These are phyloP conservation scores for Diaprepes abbreviatus DNA, from an alignment of 2,888 invertebrate genomes.

Conservation along the genomic window DNA sequence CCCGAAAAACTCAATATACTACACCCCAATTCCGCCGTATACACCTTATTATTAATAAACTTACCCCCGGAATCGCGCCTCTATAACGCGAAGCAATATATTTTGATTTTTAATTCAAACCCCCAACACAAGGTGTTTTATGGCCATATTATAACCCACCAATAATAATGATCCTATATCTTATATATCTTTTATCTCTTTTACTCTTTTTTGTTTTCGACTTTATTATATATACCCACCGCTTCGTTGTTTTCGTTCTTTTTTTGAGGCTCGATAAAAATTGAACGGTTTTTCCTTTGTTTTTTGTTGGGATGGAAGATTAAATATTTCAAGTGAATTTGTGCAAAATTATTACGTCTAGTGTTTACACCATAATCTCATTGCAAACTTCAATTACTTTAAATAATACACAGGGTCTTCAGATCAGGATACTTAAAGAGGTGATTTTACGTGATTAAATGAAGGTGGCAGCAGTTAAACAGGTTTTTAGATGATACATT, in stretches of 20 bases:
- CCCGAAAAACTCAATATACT: constrained; percentile 39
- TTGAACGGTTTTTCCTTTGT: no score
- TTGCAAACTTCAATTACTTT: no score
- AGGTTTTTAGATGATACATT: no score
- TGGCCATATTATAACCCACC: constrained; percentile 42
- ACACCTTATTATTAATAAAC: constrained; percentile 50
- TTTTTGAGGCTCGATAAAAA: background rate
- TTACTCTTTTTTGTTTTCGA: constrained; percentile 1
- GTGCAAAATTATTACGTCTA: no score
- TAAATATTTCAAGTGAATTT: no score
- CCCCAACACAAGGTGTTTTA: constrained; percentile 48
- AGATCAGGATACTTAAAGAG: no score
- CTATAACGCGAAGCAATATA: constrained; percentile 65
- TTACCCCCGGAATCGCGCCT: constrained; percentile 36
- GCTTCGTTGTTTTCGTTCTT: background rate
- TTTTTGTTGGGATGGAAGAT: no score
- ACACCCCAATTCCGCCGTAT: constrained; percentile 45
- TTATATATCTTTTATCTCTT: constrained; percentile 24
- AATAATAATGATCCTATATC: constrained; percentile 50
- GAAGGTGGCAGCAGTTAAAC: no score
- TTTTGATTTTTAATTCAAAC: constrained; percentile 68
- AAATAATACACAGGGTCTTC: no score
- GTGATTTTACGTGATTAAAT: no score
- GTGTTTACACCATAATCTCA: no score
- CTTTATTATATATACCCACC: background rate